These are phyloP conservation scores for Melipona beecheii DNA, from an alignment of 2,888 invertebrate species.

Conservation along the genomic window DNA sequence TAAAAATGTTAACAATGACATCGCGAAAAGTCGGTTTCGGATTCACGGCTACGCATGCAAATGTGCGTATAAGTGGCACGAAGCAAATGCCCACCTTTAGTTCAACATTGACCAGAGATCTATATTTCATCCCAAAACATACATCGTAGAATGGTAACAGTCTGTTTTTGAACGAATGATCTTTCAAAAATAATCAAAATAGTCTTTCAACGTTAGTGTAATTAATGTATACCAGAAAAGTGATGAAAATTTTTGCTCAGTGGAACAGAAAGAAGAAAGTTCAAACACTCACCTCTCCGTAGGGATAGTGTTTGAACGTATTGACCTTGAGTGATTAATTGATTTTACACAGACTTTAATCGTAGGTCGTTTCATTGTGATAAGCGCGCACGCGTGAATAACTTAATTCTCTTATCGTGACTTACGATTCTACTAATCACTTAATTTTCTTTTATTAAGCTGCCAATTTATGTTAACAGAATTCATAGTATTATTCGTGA, in stretches of 20 bases:
- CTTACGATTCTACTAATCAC: constrained; percentile 10
- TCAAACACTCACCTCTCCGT: not conserved
- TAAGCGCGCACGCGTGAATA: constrained; percentile 2
- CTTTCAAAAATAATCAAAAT: not conserved
- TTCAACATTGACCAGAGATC: constrained; percentile 84
- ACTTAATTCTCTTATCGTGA: constrained; percentile 12
- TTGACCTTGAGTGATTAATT: not conserved
- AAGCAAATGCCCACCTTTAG: constrained; percentile 86
- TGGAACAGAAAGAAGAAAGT: not conserved
- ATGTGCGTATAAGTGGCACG: constrained; percentile 76
- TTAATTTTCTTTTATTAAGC: constrained; percentile 3
- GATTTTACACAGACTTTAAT: not conserved
- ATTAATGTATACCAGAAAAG: not conserved
- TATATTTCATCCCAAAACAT: constrained; percentile 77
- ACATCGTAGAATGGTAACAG: not conserved
- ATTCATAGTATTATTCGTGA: not conserved
- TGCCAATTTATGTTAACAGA: not conserved
- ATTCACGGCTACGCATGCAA: constrained; percentile 82
- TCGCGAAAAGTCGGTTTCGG: constrained; percentile 85
- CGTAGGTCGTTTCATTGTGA: not conserved
- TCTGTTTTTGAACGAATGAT: not conserved
- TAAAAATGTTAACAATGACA: constrained; percentile 85
- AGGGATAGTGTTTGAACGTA: not conserved
- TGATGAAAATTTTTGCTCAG: not conserved
- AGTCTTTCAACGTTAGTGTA: not conserved